These are phyloP conservation scores for Epinephelus lanceolatus DNA, from an alignment of 2,113 vertebrate genomes.

Conservation along the genomic window DNA sequence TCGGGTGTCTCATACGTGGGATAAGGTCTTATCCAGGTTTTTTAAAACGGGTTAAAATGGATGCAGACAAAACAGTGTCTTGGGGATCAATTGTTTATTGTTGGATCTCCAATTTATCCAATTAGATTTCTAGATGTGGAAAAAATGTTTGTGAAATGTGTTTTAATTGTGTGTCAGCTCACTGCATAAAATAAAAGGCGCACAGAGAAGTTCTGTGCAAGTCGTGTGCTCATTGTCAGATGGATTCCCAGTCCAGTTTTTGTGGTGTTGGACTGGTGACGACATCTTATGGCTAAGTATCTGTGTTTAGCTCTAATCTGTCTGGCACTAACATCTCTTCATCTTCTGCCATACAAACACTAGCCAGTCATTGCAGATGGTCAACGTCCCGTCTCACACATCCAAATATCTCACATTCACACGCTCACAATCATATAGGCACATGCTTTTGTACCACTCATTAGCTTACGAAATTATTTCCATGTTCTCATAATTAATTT, in stretches of 20 bases:
- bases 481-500: conserved; percentile 34
- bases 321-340: conserved; percentile 46
- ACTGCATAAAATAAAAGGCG: not conserved
- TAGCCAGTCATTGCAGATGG: conserved; percentile 65
- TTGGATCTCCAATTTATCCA: no score
- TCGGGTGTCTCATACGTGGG: no score
- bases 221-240: not conserved
- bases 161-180: not conserved
- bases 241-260: conserved; percentile 3
- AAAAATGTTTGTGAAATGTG: not conserved
- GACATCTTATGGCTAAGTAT: conserved; percentile 2
- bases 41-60: no score
- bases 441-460: conserved; percentile 26
- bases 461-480: conserved; percentile 43
- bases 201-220: not conserved
- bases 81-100: no score
- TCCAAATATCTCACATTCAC: conserved; percentile 6
- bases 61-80: no score
- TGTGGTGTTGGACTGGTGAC: conserved; percentile 31
- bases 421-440: conserved; percentile 6
- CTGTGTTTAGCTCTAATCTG: conserved; percentile 33
- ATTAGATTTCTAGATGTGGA: not conserved
- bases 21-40: no score
- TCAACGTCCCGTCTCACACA: conserved; percentile 1
- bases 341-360: conserved; percentile 49